phyloP scores from a whole-genome alignment of 2,797 vertebrate genomes.

The Valencia hispanica region DNA sequence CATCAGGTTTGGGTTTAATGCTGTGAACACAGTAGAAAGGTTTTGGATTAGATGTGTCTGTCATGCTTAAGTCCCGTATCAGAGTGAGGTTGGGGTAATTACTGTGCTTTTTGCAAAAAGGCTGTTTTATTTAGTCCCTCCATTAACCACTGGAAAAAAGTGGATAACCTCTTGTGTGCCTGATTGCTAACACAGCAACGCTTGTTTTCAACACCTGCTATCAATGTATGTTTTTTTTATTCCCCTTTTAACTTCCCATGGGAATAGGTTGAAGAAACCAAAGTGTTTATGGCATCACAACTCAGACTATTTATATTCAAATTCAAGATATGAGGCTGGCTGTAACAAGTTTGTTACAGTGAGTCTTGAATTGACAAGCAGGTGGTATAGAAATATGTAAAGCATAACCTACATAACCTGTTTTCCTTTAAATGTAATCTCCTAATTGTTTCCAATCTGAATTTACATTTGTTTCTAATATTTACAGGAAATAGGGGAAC shows the following conservation, averaged over 20 bases:
- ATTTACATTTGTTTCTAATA: background rate
- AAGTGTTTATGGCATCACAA: constrained; percentile 21
- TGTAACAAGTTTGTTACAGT: constrained; percentile 21
- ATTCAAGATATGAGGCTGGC: constrained; percentile 16
- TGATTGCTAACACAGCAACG: constrained; percentile 12
- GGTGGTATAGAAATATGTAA: background rate
- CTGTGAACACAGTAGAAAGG: constrained; percentile 1
- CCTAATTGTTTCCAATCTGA: background rate
- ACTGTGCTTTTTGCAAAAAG: constrained; percentile 8
- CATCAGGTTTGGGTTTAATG: constrained; percentile 1
- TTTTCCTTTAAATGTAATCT: background rate
- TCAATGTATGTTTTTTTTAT: constrained; percentile 28
- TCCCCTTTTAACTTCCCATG: background rate
- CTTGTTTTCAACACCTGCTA: constrained; percentile 32
- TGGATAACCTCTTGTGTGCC: constrained; percentile 23
- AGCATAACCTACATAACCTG: constrained; percentile 1
- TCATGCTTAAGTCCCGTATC: constrained; percentile 8
- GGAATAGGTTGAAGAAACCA: constrained; percentile 25
- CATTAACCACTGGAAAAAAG: constrained; percentile 10
- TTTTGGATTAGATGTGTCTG: constrained; percentile 15
- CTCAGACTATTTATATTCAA: constrained; percentile 20
- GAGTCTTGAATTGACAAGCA: constrained; percentile 17
- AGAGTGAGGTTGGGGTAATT: constrained; percentile 7
- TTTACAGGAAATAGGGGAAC: background rate
- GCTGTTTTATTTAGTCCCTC: constrained; percentile 9